phyloP scores from a whole-genome alignment of 2,797 vertebrate genomes.

The Enteromius fasciolatus region DNA sequence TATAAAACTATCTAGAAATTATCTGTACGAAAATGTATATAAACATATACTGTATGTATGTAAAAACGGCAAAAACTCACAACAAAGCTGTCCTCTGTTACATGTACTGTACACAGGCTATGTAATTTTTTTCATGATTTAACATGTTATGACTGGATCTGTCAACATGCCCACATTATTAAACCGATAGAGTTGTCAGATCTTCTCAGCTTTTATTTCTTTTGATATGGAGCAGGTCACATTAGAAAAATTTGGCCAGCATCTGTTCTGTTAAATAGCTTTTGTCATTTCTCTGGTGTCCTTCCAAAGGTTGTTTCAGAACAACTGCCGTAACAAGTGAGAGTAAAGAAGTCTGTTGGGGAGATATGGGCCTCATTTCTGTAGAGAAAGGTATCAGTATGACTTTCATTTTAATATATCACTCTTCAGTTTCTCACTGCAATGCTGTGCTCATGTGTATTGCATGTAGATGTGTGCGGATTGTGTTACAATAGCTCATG shows the following conservation, averaged over 20 bases:
- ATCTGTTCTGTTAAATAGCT: constrained; percentile 59
- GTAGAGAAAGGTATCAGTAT: background rate
- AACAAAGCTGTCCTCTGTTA: background rate
- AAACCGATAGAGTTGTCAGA: constrained; percentile 32
- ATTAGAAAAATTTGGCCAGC: constrained; percentile 63
- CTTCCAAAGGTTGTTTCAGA: constrained; percentile 50
- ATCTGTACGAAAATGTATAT: background rate
- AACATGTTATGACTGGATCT: constrained; percentile 30
- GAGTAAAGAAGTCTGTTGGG: background rate
- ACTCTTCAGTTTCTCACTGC: constrained; percentile 46
- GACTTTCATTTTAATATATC: constrained; percentile 38
- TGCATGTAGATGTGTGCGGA: background rate
- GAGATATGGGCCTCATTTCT: constrained; percentile 7
- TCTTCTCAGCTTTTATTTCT: constrained; percentile 49
- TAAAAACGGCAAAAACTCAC: background rate
- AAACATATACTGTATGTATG: background rate
- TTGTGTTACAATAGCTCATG: background rate
- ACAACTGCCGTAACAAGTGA: constrained; percentile 20
- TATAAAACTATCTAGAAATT: background rate
- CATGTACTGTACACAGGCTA: constrained; percentile 1
- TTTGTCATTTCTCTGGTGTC: constrained; percentile 66
- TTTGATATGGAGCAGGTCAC: constrained; percentile 52
- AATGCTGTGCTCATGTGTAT: background rate
- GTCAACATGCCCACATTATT: constrained; percentile 8
- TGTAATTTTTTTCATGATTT: constrained; percentile 21